Conservation (phyloP, 2,888 invertebrate genomes). For the Arrhopalites spinosus region DNA sequence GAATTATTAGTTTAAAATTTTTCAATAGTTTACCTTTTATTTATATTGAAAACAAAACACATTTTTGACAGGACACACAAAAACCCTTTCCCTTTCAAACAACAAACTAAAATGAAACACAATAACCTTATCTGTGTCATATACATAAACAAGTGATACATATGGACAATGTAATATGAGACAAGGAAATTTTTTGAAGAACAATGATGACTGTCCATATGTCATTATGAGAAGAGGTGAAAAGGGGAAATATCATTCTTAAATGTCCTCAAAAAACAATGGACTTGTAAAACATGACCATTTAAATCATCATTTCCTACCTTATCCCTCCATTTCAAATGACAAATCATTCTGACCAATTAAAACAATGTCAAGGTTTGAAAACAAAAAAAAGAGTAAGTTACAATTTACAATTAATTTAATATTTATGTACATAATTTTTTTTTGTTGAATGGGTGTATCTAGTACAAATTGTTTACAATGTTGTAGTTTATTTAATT, state of each 20-base stretch:
- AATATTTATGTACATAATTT: too few species aligned
- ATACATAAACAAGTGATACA: too few species aligned
- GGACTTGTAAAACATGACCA: background rate
- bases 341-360: conserved; percentile 5
- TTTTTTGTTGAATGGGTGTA: too few species aligned
- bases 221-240: background rate
- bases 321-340: background rate
- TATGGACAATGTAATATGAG: too few species aligned
- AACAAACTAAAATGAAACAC: background rate
- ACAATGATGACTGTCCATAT: background rate
- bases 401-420: too few species aligned
- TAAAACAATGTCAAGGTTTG: conserved; percentile 13
- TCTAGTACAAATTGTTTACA: too few species aligned
- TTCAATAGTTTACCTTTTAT: too few species aligned
- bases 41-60: too few species aligned
- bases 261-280: background rate
- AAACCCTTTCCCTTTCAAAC: conserved; percentile 6
- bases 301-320: background rate
- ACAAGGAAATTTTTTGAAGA: too few species aligned
- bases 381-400: background rate
- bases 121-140: too few species aligned
- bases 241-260: background rate
- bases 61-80: background rate
- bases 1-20: too few species aligned
- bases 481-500: too few species aligned